Evolutionary conservation across 2,888 invertebrate genomes (phyloP).

Genomic region (Dasypogon diadema): DNA sequence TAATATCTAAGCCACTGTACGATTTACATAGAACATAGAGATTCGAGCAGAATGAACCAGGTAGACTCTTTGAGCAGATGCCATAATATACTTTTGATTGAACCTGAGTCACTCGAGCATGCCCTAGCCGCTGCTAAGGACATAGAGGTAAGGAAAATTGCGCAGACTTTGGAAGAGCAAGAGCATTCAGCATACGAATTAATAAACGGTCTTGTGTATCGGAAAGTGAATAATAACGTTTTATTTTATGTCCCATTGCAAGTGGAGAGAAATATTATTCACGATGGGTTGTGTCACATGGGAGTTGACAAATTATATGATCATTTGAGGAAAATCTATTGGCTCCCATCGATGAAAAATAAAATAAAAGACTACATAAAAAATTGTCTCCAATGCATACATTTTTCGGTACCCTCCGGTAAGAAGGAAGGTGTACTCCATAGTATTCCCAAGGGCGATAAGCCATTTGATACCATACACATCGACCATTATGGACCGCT

Average conservation of each 20-base stretch:
- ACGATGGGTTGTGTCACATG: constrained; percentile 54
- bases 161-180: background rate
- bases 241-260: constrained; percentile 52
- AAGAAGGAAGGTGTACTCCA: constrained; percentile 61
- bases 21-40: too few species aligned
- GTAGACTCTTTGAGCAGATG: background rate
- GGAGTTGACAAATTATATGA: constrained; percentile 50
- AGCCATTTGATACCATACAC: constrained; percentile 66
- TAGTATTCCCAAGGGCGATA: constrained; percentile 63
- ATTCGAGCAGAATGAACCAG: too few species aligned
- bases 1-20: too few species aligned
- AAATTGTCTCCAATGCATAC: too few species aligned
- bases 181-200: background rate
- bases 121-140: background rate
- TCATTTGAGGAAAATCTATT: constrained; percentile 60
- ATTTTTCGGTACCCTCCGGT: constrained; percentile 60
- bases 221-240: background rate
- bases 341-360: constrained; percentile 64
- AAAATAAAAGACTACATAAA: constrained; percentile 64
- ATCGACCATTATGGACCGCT: constrained; percentile 67
- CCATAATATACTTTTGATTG: background rate
- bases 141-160: background rate
- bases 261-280: constrained; percentile 53
- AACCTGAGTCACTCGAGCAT: constrained; percentile 16
- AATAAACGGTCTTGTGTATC: constrained; percentile 27